These are phyloP conservation scores for Varecia variegata DNA, from an alignment of 2,797 vertebrate species.

Conservation along the genomic window DNA sequence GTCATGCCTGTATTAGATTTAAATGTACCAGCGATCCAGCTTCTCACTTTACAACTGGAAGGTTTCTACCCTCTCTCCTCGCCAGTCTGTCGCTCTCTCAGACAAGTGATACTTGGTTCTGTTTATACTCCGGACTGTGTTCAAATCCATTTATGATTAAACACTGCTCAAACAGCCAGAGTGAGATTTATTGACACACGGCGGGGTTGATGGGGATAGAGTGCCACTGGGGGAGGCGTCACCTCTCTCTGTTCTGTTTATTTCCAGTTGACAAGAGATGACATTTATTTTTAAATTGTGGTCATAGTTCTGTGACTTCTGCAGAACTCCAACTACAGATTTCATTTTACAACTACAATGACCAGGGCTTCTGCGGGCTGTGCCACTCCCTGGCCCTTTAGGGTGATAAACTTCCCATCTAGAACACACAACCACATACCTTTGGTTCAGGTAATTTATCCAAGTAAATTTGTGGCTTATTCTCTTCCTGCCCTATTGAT, in stretches of 20 bases:
- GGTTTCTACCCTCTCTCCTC: background rate
- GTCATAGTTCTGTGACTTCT: constrained; percentile 8
- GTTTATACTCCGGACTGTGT: constrained; percentile 58
- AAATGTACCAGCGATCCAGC: background rate
- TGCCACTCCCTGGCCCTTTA: background rate
- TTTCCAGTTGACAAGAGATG: constrained; percentile 50
- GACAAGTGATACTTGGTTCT: background rate
- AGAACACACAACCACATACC: background rate
- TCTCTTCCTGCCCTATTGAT: background rate
- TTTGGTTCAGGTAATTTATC: background rate
- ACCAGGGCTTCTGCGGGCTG: background rate
- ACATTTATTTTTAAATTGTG: constrained; percentile 52
- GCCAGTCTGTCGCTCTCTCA: background rate
- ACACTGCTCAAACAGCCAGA: constrained; percentile 75
- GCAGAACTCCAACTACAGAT: background rate
- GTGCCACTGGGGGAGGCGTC: background rate
- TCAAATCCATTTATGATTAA: constrained; percentile 80
- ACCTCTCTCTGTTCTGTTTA: background rate
- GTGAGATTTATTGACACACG: constrained; percentile 70
- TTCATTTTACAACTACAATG: background rate
- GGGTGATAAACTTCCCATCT: background rate
- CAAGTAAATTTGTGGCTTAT: background rate
- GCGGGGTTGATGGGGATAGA: constrained; percentile 20
- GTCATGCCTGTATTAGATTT: background rate
- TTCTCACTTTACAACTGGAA: background rate